Evolutionary conservation across 2,888 invertebrate species (phyloP).

Genomic region (Physocephala rufipes): DNA sequence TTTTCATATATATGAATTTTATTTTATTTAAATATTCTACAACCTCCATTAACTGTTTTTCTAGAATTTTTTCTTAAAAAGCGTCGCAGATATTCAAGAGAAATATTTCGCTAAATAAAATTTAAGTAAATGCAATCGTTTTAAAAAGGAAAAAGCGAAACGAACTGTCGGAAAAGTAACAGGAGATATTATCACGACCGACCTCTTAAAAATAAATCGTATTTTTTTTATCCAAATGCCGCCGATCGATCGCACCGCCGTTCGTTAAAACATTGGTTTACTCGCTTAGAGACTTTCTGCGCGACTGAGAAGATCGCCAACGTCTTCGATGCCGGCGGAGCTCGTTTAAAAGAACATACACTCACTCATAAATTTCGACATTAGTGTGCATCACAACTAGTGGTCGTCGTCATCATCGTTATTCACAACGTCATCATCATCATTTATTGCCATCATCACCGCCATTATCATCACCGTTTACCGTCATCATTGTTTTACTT

Average conservation of each 20-base stretch:
- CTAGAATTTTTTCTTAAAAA: neutral
- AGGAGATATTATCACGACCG: neutral
- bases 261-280: slow-evolving; percentile 34
- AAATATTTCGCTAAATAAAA: too few species aligned
- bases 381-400: neutral
- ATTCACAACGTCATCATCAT: slow-evolving; percentile 11
- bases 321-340: slow-evolving; percentile 27
- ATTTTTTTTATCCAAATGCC: slow-evolving; percentile 12
- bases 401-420: slow-evolving; percentile 8
- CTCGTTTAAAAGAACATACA: neutral
- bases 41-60: neutral
- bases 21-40: too few species aligned
- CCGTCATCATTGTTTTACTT: too few species aligned
- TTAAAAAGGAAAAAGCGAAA: neutral
- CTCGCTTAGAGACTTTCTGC: slow-evolving; percentile 48
- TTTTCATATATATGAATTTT: too few species aligned
- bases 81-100: neutral
- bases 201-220: neutral
- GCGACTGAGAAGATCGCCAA: slow-evolving; percentile 43
- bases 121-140: too few species aligned
- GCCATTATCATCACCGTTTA: neutral
- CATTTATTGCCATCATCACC: neutral
- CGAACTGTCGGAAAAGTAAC: neutral
- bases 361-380: neutral
- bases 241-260: slow-evolving; percentile 26